Conservation (phyloP, 2,113 vertebrate species). For the Emydura subglobosa region DNA sequence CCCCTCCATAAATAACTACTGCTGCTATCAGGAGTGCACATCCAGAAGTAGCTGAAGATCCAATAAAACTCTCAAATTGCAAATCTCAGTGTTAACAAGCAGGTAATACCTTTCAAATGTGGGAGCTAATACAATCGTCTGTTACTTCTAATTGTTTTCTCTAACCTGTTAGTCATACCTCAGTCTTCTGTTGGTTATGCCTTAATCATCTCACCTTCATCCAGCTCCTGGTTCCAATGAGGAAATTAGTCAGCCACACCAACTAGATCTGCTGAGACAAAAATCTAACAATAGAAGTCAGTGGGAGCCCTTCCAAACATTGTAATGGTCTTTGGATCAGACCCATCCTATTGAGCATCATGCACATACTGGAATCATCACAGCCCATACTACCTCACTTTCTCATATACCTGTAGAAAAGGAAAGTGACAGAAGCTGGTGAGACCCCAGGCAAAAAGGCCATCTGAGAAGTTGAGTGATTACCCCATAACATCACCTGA, state of each 20-base stretch:
- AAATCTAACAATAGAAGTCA: not conserved
- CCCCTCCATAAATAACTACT: not conserved
- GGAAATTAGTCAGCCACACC: not conserved
- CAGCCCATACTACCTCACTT: not conserved
- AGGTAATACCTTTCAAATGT: not conserved
- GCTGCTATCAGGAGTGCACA: not conserved
- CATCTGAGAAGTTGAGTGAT: not conserved
- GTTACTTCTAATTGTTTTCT: not conserved
- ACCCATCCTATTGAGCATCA: not conserved
- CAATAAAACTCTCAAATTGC: not conserved
- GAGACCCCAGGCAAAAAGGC: not conserved
- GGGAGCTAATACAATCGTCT: not conserved
- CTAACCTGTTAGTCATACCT: not conserved
- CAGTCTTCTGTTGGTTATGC: not conserved
- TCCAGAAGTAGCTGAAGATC: not conserved
- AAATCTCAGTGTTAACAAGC: not conserved
- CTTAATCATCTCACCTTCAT: not conserved
- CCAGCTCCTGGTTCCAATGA: not conserved
- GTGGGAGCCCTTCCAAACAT: no score
- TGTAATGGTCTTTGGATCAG: not conserved
- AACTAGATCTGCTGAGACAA: not conserved
- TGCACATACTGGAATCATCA: not conserved
- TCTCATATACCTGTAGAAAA: not conserved
- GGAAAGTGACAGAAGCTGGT: not conserved
- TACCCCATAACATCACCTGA: no score